Percentiles rank a stretch among this genome's conserved stretches.
Conservation (phyloP, 30 jellyfish, hydroid and myxozoan species). For the Aurelia sp. region DNA sequence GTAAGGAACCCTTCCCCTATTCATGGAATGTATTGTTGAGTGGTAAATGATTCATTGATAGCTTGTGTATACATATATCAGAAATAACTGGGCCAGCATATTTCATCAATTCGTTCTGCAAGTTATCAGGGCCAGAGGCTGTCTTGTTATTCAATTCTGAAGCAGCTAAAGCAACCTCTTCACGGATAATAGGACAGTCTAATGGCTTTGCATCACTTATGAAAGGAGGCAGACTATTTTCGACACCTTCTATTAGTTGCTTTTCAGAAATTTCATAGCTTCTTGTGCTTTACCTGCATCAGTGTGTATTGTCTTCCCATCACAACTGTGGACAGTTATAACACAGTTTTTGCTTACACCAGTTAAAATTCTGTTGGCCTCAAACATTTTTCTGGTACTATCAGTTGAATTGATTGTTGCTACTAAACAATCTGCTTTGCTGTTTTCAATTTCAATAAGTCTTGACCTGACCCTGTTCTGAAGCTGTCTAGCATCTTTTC, state of each 20-base stretch:
- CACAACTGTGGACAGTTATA: neutral
- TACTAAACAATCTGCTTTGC: neutral
- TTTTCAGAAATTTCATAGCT: neutral
- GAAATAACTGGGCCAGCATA: neutral
- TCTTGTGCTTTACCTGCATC: neutral
- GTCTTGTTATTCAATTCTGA: neutral
- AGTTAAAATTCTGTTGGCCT: neutral
- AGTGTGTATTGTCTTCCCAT: constrained; percentile 15
- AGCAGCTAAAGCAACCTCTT: constrained; percentile 2
- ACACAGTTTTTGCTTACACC: neutral
- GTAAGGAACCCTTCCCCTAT: too few relatives aligned
- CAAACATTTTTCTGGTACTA: neutral
- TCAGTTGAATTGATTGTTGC: neutral
- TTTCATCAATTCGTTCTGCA: neutral
- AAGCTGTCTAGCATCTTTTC: neutral
- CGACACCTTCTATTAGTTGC: neutral
- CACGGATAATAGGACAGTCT: constrained; percentile 1
- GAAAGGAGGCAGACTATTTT: neutral
- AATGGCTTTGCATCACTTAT: neutral
- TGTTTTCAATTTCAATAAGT: constrained; percentile 2
- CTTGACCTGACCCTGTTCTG: constrained; percentile 3
- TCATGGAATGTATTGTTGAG: too few relatives aligned
- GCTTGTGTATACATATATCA: neutral
- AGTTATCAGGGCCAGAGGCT: neutral
- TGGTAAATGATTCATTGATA: too few relatives aligned